Percentiles rank a stretch among this genome's conserved stretches.
phyloP scores from a whole-genome alignment of 2,797 vertebrate species.

The Anabacerthia variegaticeps region DNA sequence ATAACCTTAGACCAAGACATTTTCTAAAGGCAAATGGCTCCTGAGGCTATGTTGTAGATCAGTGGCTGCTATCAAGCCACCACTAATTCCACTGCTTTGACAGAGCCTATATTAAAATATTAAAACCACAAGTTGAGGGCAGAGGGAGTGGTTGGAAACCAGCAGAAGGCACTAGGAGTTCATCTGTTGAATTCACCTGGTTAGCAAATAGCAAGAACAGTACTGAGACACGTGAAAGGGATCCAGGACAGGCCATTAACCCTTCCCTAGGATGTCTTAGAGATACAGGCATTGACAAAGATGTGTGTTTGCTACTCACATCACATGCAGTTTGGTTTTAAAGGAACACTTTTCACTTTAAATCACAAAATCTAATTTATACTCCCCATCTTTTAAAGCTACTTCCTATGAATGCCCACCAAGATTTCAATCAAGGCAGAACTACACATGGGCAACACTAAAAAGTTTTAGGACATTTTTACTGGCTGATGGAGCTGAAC shows the following conservation, averaged over 20 bases:
- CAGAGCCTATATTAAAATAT: not conserved
- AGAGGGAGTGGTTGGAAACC: not conserved
- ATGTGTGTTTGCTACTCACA: not conserved
- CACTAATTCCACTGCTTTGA: not conserved
- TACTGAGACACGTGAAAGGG: not conserved
- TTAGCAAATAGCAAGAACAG: not conserved
- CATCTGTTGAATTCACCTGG: not conserved
- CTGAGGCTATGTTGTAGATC: slow-evolving; percentile 5
- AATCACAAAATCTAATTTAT: not conserved
- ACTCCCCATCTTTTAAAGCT: not conserved
- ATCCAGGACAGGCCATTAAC: not conserved
- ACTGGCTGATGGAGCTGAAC: not conserved
- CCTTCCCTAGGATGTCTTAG: not conserved
- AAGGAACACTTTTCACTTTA: not conserved
- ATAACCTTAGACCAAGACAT: not conserved
- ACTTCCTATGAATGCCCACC: not conserved
- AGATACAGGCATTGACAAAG: not conserved
- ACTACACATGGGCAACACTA: not conserved
- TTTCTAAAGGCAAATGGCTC: not conserved
- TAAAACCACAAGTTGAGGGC: not conserved
- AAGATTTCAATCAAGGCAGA: not conserved
- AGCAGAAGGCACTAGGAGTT: not conserved
- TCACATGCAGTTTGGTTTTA: not conserved
- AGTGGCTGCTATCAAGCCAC: not conserved
- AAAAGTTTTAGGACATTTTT: not conserved